Base-by-base conservation (phyloP, 1,140 invertebrate genomes). In the Drosophila eugracilis region DNA sequence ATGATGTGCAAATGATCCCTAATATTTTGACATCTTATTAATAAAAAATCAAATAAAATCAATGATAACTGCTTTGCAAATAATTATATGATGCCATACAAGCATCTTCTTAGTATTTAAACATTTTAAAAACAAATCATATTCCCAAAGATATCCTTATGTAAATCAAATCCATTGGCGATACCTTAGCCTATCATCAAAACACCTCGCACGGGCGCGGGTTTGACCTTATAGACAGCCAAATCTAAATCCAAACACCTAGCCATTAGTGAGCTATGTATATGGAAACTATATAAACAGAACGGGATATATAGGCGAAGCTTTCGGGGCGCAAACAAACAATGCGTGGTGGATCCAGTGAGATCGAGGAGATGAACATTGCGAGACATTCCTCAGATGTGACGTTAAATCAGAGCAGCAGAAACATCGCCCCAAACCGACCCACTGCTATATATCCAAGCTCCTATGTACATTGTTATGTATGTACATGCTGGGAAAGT, bases 321-420 rank as follows among this genome's bases (percentile, higher is more conserved):
- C 69, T 83, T 71, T 85, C 48, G 32, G 48, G 39, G 47, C 52
- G 45, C 44, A 57, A 76, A 66, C 49, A 79, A 81, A 80, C 77
- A 80, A 80, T 80, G 73, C 66, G 49, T 66, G 48, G 45, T 39
- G 44, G 53, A 80, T 79, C 71, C 76, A 75, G 59, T 42, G 30
- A 60, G 48, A 69, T 62, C 65, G 50, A 42, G 58, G 17, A 55
- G 52, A 44, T n/a, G n/a, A n/a, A n/a, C n/a, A n/a, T n/a, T n/a
- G n/a, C n/a, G n/a, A 60, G 74, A 57, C 62, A 88, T 88, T 88
- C 83, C 84, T 65, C 54, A 78, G 60, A 76, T 88, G 84, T 88
- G 83, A 88, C 83, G 83, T 89, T 86, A 83, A 89, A 78, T 88
- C 65, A 67, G 76, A 85, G 72, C 63, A 74, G 52, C 59, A 67